Evolutionary conservation across 2,113 vertebrate genomes (phyloP), one percentile per base, ranked within the genome.

Genomic region (Madoqua kirkii): DNA sequence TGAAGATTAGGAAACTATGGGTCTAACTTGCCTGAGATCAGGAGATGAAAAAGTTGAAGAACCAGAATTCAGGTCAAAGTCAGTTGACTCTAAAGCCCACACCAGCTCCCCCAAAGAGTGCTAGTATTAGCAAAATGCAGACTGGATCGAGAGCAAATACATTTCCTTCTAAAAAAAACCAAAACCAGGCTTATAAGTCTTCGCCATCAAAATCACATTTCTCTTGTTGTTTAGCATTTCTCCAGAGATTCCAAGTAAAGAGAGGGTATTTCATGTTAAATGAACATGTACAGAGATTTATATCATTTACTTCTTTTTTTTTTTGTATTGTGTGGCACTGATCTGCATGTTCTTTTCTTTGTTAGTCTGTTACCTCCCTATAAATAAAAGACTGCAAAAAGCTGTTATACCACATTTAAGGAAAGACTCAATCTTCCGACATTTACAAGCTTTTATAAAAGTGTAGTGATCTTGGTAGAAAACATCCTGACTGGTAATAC

Each of bases 381-480:
- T 93, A 94, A 91, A 96, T 97, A 89, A 96, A 96, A 97, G 29
- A 79, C 71, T 67, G 57, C 12, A 54, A 86, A 96, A 98, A 94
- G 36, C 97, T 96, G 87, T 96, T 97, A 92, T 71, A 76, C 91
- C 27, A n/a, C 82, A 67, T 96, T 95, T 86, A 98, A 45, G 10
- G 87, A 89, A 96, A 84, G n/a, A 79, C 40, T 95, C 90, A 79
- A 45, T 96, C 86, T 82, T 96, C 45, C 8, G 33, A 93, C 62
- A 96, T 97, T 97, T 96, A 93, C 60, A 94, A 94, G 95, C 76
- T 92, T 97, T 98, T 96, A 89, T 96, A 95, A 96, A 97, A 95
- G 57, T 95, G 83, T 94, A 98, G 7, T 27, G 36, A 90, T 97
- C 74, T 91, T 54, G 88, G 93, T 95, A 87, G 79, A 96, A 87